phyloP scores from a whole-genome alignment of 2,797 vertebrate genomes.

The Poliocrania exsul region DNA sequence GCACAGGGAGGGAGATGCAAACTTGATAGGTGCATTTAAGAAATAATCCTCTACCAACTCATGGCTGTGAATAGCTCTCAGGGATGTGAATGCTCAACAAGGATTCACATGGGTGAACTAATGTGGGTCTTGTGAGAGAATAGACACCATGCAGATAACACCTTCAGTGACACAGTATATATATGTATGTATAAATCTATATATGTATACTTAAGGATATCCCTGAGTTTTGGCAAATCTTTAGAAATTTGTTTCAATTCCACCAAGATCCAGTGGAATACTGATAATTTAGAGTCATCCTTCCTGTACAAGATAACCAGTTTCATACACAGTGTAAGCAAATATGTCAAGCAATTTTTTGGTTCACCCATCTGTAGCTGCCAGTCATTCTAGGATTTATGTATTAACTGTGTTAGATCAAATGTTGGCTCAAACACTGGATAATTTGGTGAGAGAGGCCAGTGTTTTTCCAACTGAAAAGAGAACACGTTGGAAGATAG shows the following conservation, averaged over 20 bases:
- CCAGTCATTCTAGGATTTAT: slow-evolving; percentile 58
- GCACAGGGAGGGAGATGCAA: neutral
- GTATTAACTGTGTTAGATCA: slow-evolving; percentile 44
- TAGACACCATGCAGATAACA: neutral
- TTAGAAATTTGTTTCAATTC: slow-evolving; percentile 12
- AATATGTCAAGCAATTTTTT: slow-evolving; percentile 71
- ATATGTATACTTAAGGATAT: neutral
- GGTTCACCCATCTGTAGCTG: slow-evolving; percentile 65
- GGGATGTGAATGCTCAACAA: neutral
- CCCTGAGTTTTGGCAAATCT: neutral
- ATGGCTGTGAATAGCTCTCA: neutral
- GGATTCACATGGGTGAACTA: neutral
- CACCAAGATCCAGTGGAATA: slow-evolving; percentile 34
- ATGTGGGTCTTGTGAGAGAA: neutral
- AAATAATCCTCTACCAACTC: neutral
- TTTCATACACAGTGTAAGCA: slow-evolving; percentile 36
- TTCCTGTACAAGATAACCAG: slow-evolving; percentile 27
- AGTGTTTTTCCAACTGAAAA: slow-evolving; percentile 21
- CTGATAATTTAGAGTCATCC: slow-evolving; percentile 37
- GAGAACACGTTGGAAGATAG: neutral
- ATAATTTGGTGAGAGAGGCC: slow-evolving; percentile 30
- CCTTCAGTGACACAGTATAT: neutral
- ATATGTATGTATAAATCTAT: neutral
- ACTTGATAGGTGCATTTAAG: neutral
- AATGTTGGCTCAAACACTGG: slow-evolving; percentile 35